These are phyloP conservation scores for Myotis findleyi DNA, from an alignment of 2,797 vertebrate genomes.

Conservation along the genomic window DNA sequence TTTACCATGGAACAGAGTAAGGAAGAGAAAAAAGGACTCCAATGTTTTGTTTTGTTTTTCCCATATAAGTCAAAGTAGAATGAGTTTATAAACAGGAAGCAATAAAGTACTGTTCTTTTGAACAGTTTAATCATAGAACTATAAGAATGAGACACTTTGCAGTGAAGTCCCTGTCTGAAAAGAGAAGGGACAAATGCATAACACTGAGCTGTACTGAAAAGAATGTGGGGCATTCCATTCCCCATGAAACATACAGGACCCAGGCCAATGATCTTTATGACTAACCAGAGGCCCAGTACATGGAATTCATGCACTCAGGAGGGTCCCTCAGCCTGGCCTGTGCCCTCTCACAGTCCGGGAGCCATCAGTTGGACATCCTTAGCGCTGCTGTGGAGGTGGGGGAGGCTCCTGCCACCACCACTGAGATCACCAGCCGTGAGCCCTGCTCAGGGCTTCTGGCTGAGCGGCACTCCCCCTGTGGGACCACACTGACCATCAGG, in stretches of 20 bases:
- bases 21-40: not conserved
- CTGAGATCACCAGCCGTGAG: too few relatives aligned
- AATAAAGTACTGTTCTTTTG: slow-evolving; percentile 37
- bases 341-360: too few relatives aligned
- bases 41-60: not conserved
- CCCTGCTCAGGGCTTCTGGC: too few relatives aligned
- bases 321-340: too few relatives aligned
- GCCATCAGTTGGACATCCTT: too few relatives aligned
- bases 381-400: too few relatives aligned
- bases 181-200: slow-evolving; percentile 12
- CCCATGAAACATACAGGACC: not conserved
- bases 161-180: not conserved
- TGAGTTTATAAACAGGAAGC: slow-evolving; percentile 53
- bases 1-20: slow-evolving; percentile 21
- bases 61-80: slow-evolving; percentile 48
- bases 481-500: too few relatives aligned
- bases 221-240: not conserved
- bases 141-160: slow-evolving; percentile 64
- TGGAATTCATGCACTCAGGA: too few relatives aligned
- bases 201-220: not conserved
- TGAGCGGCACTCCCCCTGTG: too few relatives aligned
- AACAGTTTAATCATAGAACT: slow-evolving; percentile 62
- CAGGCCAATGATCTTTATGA: not conserved
- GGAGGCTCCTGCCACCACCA: too few relatives aligned
- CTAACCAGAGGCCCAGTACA: not conserved